Evolutionary conservation across 2,888 invertebrate species (phyloP).

Genomic region (Meliscaeva auricollis): DNA sequence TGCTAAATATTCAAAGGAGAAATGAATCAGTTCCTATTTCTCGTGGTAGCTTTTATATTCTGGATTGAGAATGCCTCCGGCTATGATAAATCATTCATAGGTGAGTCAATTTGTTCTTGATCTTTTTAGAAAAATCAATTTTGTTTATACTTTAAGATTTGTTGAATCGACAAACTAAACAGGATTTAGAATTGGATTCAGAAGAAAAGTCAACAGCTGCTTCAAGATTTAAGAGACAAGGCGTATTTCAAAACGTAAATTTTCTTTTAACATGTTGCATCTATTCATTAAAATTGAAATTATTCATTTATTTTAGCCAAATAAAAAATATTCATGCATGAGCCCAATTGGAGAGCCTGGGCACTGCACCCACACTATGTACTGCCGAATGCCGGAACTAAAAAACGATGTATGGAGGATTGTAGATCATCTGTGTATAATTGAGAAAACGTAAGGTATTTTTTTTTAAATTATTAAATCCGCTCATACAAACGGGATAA

Average conservation of each 20-base stretch:
- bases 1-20: not conserved
- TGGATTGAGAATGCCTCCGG: not conserved
- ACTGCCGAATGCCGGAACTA: slow-evolving; percentile 87
- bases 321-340: slow-evolving; percentile 86
- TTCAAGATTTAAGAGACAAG: slow-evolving; percentile 39
- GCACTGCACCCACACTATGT: slow-evolving; percentile 87
- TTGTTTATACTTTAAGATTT: slow-evolving; percentile 78
- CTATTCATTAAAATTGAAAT: not conserved
- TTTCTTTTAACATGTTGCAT: too few relatives aligned
- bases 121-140: not conserved
- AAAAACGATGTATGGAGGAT: slow-evolving; percentile 86
- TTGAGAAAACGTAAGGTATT: slow-evolving; percentile 86
- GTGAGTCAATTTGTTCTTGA: slow-evolving; percentile 30
- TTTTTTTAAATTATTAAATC: too few relatives aligned
- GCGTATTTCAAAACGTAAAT: slow-evolving; percentile 20
- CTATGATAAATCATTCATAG: slow-evolving; percentile 19
- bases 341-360: slow-evolving; percentile 87
- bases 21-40: slow-evolving; percentile 31
- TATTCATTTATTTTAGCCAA: slow-evolving; percentile 77
- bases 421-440: slow-evolving; percentile 89
- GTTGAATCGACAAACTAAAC: slow-evolving; percentile 79
- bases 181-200: slow-evolving; percentile 77
- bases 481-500: too few relatives aligned
- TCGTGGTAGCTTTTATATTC: slow-evolving; percentile 9
- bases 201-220: not conserved